These are phyloP conservation scores for Hydractinia echinata DNA, from an alignment of 30 jellyfish, hydroid and myxozoan species.

Conservation along the genomic window DNA sequence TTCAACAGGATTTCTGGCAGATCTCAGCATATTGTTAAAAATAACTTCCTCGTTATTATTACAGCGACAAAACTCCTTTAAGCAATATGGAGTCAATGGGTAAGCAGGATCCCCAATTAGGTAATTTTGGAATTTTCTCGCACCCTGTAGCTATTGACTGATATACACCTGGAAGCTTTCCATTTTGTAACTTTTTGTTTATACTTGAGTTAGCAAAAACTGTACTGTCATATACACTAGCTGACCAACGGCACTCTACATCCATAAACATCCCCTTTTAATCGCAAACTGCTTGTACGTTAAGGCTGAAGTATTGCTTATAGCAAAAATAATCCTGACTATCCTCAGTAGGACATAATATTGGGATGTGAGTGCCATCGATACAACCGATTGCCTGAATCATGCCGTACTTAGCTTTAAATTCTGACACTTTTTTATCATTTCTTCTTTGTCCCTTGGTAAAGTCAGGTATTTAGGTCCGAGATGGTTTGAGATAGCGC, in stretches of 20 bases:
- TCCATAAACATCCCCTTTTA: conserved; percentile 61
- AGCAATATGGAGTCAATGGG: conserved; percentile 47
- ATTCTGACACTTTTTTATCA: conserved; percentile 12
- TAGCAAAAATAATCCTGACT: conserved; percentile 39
- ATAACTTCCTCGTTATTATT: conserved; percentile 38
- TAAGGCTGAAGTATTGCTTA: conserved; percentile 50
- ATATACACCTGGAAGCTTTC: conserved; percentile 28
- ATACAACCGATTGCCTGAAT: conserved; percentile 45
- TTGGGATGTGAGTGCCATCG: conserved; percentile 56
- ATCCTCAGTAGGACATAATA: conserved; percentile 28
- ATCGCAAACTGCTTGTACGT: too few species aligned
- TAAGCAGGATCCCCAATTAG: conserved; percentile 61
- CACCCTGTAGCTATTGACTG: conserved; percentile 34
- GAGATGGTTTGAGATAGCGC: conserved; percentile 10
- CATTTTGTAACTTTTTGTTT: conserved; percentile 40
- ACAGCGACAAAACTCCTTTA: conserved; percentile 11
- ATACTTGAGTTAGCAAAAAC: conserved; percentile 45
- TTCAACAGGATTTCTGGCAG: conserved; percentile 42
- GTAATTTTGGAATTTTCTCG: conserved; percentile 39
- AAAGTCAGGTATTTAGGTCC: conserved; percentile 21
- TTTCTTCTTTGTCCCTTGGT: conserved; percentile 18
- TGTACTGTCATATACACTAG: conserved; percentile 47
- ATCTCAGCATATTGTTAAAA: conserved; percentile 35
- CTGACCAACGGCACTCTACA: conserved; percentile 66
- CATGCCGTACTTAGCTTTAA: conserved; percentile 33